Evolutionary conservation across 2,113 vertebrate genomes (phyloP).

Genomic region (Callaeas wilsoni): DNA sequence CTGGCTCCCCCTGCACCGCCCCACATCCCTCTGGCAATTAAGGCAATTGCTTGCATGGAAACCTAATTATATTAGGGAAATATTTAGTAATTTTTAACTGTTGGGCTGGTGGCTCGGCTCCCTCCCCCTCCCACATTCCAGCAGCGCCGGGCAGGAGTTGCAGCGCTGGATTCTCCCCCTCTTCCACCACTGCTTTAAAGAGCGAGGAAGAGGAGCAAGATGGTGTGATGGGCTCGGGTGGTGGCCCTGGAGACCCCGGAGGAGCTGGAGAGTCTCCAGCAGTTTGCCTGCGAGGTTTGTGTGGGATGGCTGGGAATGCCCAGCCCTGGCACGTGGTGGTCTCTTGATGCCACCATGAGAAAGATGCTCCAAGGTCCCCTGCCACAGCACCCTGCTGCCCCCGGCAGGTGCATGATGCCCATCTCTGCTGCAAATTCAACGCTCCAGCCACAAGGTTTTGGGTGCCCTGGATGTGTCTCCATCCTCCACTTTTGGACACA

Average conservation of each 20-base stretch:
- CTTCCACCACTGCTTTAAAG: neutral
- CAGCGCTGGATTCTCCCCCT: neutral
- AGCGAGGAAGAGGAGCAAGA: neutral
- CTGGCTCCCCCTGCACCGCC: neutral
- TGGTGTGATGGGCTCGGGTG: neutral
- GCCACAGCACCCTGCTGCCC: too few species aligned
- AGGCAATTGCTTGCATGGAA: conserved; percentile 15
- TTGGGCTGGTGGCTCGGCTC: neutral
- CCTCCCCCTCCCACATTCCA: conserved; percentile 10
- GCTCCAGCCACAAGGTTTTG: neutral
- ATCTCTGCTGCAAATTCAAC: neutral
- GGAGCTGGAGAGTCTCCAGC: neutral
- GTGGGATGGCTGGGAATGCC: neutral
- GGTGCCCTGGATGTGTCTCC: neutral
- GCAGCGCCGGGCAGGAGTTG: neutral
- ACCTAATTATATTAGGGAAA: conserved; percentile 26
- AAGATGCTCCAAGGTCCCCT: neutral
- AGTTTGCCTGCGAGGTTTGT: accelerated
- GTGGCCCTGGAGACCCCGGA: neutral
- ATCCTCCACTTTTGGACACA: neutral
- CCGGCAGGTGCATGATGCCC: neutral
- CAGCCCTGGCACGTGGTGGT: neutral
- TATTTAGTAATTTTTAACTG: conserved; percentile 45
- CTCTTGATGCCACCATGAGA: accelerated
- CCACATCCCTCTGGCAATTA: conserved; percentile 28